Evolutionary conservation across 2,888 invertebrate species (phyloP), one percentile per base, ranked within the genome.

Genomic region (Allygus modestus): DNA sequence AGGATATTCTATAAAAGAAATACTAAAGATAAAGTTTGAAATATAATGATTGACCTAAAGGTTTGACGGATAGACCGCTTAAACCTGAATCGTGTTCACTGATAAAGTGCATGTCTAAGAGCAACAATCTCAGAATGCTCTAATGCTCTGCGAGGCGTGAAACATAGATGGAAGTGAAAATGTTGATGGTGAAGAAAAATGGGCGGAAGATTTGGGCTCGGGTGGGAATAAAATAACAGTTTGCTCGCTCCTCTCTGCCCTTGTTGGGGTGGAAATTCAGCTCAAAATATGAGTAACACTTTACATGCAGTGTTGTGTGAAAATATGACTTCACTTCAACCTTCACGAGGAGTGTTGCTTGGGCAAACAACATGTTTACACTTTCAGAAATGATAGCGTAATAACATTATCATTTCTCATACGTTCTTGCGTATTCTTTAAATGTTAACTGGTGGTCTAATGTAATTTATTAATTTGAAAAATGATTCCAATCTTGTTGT

Each of bases 181-280:
- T 31, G 65, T 65, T 65, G 65, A 65, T 65, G 65, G 65, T 2
- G 65, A 31, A 65, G 65, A 65, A 28, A 65, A 65, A 65, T 65
- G 65, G 65, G 26, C 65, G 65, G 65, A 65, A 65, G 65, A 65
- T 65, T 65, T 65, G 65, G 65, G 65, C 65, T 65, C 23, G 65
- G 17, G 11, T 65, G 31, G 65, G 65, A 65, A 65, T 65, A 65
- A 65, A 65, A 65, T 65, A 65, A 65, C 65, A 65, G 65, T 65
- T 65, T 65, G 65, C 65, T 65, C 23, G 4, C 54, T 23, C 9
- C 54, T 54, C 23, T 28, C 26, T 4, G 17, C 28, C 5, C 65
- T 65, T 15, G 58, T 58, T 23, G 58, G 23, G 23, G 65, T 7
- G 31, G 28, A 65, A 65, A 65, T 20, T 65, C 65, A 15, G 17